Evolutionary conservation across 53 echinoderm and acorn worm species (phyloP).

Genomic region (Glandiceps talaboti): DNA sequence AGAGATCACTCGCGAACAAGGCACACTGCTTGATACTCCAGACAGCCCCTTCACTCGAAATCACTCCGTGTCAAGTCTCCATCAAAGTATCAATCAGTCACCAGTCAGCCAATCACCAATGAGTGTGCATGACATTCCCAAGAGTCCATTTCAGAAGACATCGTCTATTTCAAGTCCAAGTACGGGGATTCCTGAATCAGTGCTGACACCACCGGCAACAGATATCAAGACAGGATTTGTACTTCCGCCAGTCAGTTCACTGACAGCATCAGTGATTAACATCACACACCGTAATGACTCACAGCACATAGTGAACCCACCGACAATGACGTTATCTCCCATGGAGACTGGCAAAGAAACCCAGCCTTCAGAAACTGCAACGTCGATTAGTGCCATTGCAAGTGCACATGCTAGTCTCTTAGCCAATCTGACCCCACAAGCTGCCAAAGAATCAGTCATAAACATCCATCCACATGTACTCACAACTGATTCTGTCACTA

Average conservation of each 20-base stretch:
- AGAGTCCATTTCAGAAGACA: conserved; percentile 31
- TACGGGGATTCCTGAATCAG: conserved; percentile 45
- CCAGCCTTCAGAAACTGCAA: background rate
- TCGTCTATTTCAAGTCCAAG: conserved; percentile 40
- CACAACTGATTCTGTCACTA: conserved; percentile 37
- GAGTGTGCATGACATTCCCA: conserved; percentile 11
- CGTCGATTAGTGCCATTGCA: background rate
- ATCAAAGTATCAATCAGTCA: background rate
- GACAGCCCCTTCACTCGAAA: conserved; percentile 31
- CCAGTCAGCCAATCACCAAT: background rate
- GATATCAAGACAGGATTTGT: conserved; percentile 54
- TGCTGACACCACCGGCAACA: conserved; percentile 61
- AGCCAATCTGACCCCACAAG: background rate
- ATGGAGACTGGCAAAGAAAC: background rate
- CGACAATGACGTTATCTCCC: background rate
- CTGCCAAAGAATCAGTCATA: background rate
- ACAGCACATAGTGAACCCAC: background rate
- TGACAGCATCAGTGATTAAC: conserved; percentile 20
- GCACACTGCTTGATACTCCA: conserved; percentile 15
- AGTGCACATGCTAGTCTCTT: background rate
- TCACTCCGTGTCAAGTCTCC: conserved; percentile 3
- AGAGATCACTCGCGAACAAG: conserved; percentile 38
- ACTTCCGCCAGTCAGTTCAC: conserved; percentile 40
- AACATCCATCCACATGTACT: conserved; percentile 28
- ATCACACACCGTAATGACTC: background rate